Evolutionary conservation across 2,888 invertebrate species (phyloP), one percentile per base, ranked within the genome.

Genomic region (Plebejus argus): DNA sequence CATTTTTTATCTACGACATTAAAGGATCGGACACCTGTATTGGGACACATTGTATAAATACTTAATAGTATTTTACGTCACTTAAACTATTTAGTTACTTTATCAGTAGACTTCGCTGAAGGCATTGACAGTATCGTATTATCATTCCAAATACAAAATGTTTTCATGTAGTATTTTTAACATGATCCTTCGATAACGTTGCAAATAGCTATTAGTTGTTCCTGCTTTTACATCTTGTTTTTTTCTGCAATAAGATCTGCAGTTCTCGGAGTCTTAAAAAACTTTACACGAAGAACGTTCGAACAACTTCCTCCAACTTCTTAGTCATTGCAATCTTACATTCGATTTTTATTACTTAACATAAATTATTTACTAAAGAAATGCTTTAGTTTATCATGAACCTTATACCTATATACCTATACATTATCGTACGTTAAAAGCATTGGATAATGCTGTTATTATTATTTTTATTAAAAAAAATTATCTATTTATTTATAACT

Each of bases 241-340:
- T 61, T 61, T 61, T n/a, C 12, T 61, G 23, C 23, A 23, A 61
- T 61, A 61, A 61, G 12, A 61, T 61, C 61, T 61, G 61, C 61
- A 61, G 61, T 23, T 23, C 3, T 23, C 20, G 61, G 23, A 23
- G 61, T 23, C 23, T 61, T 58, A n/a, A 61, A 61, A 23, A 61
- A 61, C 61, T 61, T 61, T 61, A 8, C 20, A 7, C n/a, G 56
- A n/a, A 20, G n/a, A 58, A 20, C 58, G 20, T 1, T 58, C 2
- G 58, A 61, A 20, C 12, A 61, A 61, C 61, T 23, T 61, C n/a
- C 61, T 12, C 3, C 61, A 20, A 23, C 20, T 61, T 61, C 23
- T 12, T 23, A 12, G 61, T 61, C 61, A 3, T 23, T 61, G 61
- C 20, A 23, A 23, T 23, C 23, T 61, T 61, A 61, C 23, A 61